Percentiles rank a stretch among this genome's conserved stretches.
Evolutionary conservation across 2,888 invertebrate genomes (phyloP).

Genomic region (Sussaba pulchella): DNA sequence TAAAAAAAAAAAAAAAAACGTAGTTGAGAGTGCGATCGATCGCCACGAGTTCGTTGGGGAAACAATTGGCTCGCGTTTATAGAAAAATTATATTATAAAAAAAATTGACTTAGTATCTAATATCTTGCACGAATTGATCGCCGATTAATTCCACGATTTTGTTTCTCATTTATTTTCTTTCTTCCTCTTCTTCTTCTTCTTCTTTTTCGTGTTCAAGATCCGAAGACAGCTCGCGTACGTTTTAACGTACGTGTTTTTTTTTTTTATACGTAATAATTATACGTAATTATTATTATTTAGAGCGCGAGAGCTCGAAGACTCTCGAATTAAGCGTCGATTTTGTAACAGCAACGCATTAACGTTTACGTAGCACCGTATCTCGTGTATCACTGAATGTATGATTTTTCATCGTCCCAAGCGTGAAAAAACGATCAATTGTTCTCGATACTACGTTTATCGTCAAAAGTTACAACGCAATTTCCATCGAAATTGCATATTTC

Average conservation of each 20-base stretch:
- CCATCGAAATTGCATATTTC: conserved; percentile 9
- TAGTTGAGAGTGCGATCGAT: conserved; percentile 28
- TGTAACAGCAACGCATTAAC: conserved; percentile 31
- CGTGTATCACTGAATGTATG: conserved; percentile 36
- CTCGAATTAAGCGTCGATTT: conserved; percentile 52
- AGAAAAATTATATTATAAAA: conserved; percentile 72
- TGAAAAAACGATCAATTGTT: conserved; percentile 1
- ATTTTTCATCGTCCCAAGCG: conserved; percentile 1
- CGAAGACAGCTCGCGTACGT: conserved; percentile 27
- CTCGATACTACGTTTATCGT: conserved; percentile 1
- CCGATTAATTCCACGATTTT: conserved; percentile 47
- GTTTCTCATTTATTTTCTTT: background rate
- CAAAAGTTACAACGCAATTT: background rate
- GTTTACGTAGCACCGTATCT: conserved; percentile 45
- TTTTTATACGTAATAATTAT: background rate
- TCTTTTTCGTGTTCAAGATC: background rate
- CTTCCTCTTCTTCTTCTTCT: background rate
- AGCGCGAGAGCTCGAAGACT: conserved; percentile 59
- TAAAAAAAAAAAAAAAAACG: conserved; percentile 6
- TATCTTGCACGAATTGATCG: conserved; percentile 70
- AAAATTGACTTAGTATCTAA: conserved; percentile 73
- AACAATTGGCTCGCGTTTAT: conserved; percentile 42
- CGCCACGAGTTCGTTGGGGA: background rate
- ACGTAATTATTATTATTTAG: conserved; percentile 45
- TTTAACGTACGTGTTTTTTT: background rate